Base-by-base conservation (phyloP, 2,113 vertebrate species). In the Balaenoptera acutorostrata region DNA sequence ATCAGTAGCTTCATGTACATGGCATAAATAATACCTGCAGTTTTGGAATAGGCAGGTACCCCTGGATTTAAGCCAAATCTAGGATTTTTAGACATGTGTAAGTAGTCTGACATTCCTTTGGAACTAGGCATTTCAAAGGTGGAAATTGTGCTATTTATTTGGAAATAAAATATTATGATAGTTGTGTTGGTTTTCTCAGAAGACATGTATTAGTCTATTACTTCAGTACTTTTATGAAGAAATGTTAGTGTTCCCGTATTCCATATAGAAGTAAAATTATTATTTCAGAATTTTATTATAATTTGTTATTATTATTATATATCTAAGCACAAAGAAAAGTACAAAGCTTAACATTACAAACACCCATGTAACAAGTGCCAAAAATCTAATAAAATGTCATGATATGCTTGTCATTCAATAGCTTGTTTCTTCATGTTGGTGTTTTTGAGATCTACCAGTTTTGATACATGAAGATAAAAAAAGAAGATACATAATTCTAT, bases 101-200 rank as follows among this genome's bases (percentile, higher is more conserved):
- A 86, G 36, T 80, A 91, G 23, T 63, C 23, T 94, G 14, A 81
- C 39, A 83, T 88, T 66, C 31, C 15, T 64, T 96, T 66, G 36
- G 68, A 80, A 44, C 8, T 61, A 80, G 8, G 69, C 71, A 85
- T 97, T 96, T 95, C 33, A 96, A 83, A 96, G 17, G 33, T 84
- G 29, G 29, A 86, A 77, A 88, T 33, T 68, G 17, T 77, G n/a
- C 31, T 81, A 80, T 71, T 88, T 64, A 68, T 77, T 82, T 91
- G 57, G 95, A 59, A 95, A 84, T 52, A 78, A 81, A 88, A 23
- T 72, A 29, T 36, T 91, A 44, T 74, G 64, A 59, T 1, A 80
- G 55, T 61, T 49, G 17, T 33, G 52, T 69, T 59, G 41, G 6
- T 69, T 52, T 86, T 90, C 31, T 88, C 66, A 92, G 59, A 10